Conservation (phyloP, 2,113 vertebrate species). For the Vulpes lagopus region DNA sequence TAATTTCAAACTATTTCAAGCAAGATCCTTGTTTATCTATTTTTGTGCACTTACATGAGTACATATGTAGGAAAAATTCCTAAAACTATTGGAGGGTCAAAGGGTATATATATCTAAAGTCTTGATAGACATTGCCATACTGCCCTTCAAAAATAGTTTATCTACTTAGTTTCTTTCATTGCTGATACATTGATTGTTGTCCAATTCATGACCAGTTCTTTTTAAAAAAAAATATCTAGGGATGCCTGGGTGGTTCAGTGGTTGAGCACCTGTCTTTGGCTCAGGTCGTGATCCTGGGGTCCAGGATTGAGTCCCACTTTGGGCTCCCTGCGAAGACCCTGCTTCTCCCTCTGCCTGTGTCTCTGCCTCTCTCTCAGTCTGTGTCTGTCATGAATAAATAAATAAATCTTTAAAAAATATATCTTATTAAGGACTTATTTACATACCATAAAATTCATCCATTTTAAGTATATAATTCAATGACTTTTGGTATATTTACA, state of each 20-base stretch:
- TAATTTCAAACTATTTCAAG: neutral
- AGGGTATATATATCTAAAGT: neutral
- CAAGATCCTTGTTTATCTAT: neutral
- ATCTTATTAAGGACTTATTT: neutral
- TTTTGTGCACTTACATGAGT: neutral
- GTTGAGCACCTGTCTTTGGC: too few species aligned
- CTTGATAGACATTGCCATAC: neutral
- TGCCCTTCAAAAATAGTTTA: neutral
- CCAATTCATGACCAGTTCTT: neutral
- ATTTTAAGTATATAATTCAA: neutral
- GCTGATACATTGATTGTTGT: neutral
- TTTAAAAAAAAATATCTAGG: neutral
- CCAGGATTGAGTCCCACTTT: too few species aligned
- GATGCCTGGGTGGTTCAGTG: too few species aligned
- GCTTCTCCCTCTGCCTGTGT: too few species aligned
- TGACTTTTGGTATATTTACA: neutral
- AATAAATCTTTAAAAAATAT: neutral
- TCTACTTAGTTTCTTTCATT: neutral
- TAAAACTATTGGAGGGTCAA: neutral
- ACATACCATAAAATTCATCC: neutral
- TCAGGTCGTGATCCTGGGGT: too few species aligned
- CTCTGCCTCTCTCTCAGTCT: too few species aligned
- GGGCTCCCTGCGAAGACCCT: too few species aligned
- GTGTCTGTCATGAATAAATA: too few species aligned
- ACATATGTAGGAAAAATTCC: neutral